Percentiles rank a stretch among this genome's conserved stretches.
Evolutionary conservation across 2,797 vertebrate genomes (phyloP).

Genomic region (Melanotaenia boesemani): DNA sequence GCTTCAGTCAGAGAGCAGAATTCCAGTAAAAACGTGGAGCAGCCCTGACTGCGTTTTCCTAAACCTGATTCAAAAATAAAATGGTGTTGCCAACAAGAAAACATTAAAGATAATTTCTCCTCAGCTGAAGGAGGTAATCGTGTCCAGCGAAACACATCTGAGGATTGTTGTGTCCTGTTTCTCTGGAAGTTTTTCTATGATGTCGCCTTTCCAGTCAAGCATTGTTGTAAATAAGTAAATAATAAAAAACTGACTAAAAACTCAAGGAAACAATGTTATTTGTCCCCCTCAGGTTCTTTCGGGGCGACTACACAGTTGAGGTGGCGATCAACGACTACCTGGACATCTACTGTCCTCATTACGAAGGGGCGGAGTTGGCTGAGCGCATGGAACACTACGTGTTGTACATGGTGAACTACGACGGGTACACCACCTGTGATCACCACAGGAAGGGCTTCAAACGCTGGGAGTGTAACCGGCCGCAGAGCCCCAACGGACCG

Average conservation of each 20-base stretch:
- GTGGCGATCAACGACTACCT: constrained; percentile 97
- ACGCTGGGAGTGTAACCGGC: constrained; percentile 96
- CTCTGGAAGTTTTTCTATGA: too few relatives aligned
- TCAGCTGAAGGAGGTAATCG: too few relatives aligned
- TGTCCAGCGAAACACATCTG: too few relatives aligned
- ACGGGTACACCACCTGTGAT: constrained; percentile 92
- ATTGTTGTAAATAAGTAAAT: too few relatives aligned
- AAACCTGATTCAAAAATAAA: too few relatives aligned
- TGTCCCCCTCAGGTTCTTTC: constrained; percentile 81
- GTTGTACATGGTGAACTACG: constrained; percentile 95
- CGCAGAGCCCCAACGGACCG: constrained; percentile 88
- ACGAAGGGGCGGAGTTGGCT: constrained; percentile 83
- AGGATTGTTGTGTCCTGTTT: too few relatives aligned
- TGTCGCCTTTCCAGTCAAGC: too few relatives aligned
- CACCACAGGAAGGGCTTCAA: constrained; percentile 93
- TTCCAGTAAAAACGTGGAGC: not conserved
- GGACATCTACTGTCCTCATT: constrained; percentile 97
- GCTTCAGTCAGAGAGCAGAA: not conserved
- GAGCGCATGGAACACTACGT: constrained; percentile 91
- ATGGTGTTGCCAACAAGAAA: too few relatives aligned
- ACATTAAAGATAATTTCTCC: too few relatives aligned
- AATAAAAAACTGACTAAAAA: not conserved
- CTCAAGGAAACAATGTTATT: not conserved
- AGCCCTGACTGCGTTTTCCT: too few relatives aligned
- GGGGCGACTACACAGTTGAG: constrained; percentile 92